These are phyloP conservation scores for Campoplex nolae DNA, from an alignment of 2,888 invertebrate genomes.

Conservation along the genomic window DNA sequence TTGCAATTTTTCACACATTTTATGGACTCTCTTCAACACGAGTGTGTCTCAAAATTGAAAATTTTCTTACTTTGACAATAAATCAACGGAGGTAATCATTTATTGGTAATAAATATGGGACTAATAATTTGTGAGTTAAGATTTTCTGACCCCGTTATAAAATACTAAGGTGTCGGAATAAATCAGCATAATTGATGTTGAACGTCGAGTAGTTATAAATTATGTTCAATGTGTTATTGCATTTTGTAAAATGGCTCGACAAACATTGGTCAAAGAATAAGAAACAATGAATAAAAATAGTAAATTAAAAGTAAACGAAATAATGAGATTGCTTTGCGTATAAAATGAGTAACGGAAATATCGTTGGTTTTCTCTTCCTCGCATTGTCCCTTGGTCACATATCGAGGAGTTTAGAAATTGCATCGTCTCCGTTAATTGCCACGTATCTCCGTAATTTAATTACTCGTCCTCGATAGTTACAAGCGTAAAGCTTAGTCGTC, in stretches of 20 bases:
- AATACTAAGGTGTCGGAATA: background rate
- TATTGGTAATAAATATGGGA: no score
- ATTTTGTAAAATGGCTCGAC: background rate
- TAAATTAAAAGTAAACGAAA: background rate
- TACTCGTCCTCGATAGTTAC: slow-evolving; percentile 62
- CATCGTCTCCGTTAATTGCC: slow-evolving; percentile 37
- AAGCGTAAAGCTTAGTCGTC: slow-evolving; percentile 45
- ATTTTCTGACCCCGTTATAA: background rate
- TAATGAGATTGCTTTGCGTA: background rate
- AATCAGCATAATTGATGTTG: background rate
- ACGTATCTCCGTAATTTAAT: slow-evolving; percentile 65
- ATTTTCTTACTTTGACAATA: background rate
- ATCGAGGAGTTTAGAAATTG: slow-evolving; percentile 44
- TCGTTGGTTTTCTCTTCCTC: slow-evolving; percentile 49
- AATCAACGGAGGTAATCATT: background rate
- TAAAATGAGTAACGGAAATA: slow-evolving; percentile 16
- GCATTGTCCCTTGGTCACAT: slow-evolving; percentile 25
- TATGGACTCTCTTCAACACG: background rate
- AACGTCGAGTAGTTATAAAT: background rate
- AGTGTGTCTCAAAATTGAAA: background rate
- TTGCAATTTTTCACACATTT: background rate
- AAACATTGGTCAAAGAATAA: background rate
- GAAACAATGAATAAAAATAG: background rate
- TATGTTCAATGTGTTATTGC: background rate
- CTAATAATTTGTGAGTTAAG: background rate